Conservation (phyloP, 92 coral and sea anemone species). For the Chrysogorgia sp. region DNA sequence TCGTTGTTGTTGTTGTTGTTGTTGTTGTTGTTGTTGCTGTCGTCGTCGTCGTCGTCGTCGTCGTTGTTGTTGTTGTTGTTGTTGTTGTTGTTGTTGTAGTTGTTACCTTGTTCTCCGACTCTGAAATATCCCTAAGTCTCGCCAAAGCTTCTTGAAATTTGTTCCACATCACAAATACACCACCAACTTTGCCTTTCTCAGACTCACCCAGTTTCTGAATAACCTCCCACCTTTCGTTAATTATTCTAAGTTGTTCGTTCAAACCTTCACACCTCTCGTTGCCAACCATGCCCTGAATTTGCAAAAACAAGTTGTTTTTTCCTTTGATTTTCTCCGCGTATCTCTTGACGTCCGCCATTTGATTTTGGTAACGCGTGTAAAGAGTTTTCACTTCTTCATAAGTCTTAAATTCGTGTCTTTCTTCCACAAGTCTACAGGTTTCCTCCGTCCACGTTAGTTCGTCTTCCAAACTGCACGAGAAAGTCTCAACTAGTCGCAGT, state of each 20-base stretch:
- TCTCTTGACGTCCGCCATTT: slow-evolving; percentile 27
- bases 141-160: slow-evolving; percentile 17
- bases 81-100: too few species aligned
- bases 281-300: slow-evolving; percentile 2
- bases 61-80: too few species aligned
- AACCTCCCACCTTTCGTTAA: slow-evolving; percentile 30
- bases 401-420: slow-evolving; percentile 60
- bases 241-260: slow-evolving; percentile 5
- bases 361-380: slow-evolving; percentile 11
- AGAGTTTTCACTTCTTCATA: slow-evolving; percentile 65
- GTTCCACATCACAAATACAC: slow-evolving; percentile 31
- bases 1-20: too few species aligned
- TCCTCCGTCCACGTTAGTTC: slow-evolving; percentile 71
- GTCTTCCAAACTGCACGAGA: slow-evolving; percentile 75
- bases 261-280: slow-evolving; percentile 5
- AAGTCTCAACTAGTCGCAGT: slow-evolving; percentile 75
- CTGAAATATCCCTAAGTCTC: slow-evolving; percentile 6
- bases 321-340: slow-evolving; percentile 25
- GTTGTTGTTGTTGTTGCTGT: too few species aligned
- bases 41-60: too few species aligned
- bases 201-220: slow-evolving; percentile 32
- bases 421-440: slow-evolving; percentile 71
- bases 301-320: slow-evolving; percentile 10
- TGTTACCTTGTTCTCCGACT: slow-evolving; percentile 13
- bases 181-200: slow-evolving; percentile 15